Evolutionary conservation across 2,797 vertebrate genomes (phyloP), one percentile per base, ranked within the genome.

Genomic region (Protonibea diacanthus): DNA sequence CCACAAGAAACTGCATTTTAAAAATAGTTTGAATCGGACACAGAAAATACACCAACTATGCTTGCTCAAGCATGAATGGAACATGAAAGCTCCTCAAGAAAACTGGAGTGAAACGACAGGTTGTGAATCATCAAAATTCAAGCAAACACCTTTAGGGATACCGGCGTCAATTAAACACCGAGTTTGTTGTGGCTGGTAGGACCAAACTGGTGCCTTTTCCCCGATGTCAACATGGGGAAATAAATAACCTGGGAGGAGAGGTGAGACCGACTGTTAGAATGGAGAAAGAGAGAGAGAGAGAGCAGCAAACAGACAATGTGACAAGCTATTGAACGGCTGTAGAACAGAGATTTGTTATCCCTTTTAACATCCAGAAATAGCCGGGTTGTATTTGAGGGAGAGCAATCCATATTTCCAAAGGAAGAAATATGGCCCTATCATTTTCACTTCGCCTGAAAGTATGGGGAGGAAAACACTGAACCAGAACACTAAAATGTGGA

Each of bases 341-440:
- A 53, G 47, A 62, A 72, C 9, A 23, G 68, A 87, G 76, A 87
- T 86, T 73, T 89, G 83, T 71, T 82, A 45, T 29, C 83, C 68
- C 48, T 68, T 83, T 84, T 64, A 78, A 71, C 77, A 65, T 78
- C 71, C 58, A 81, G 63, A 79, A 83, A 88, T 78, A 85, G 71
- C 74, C 23, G 29, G 40, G 51, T 17, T 74, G 45, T 47, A 40
- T 85, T 78, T 82, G 76, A 88, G 74, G 45, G 56, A 13, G 14
- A 47, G 40, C 40, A 72, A 81, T 83, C 81, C 59, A 82, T 75
- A 80, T 79, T 86, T 62, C 62, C 18, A 62, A 53, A 38, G 52
- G 51, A 75, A 61, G 38, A 77, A 80, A 73, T 9, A 13, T 2
- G 29, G 27, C 25, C n/a, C 49, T 40, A 2, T 82, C 44, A 40